A percentile compares a stretch with the other conserved stretches of the same genome.
Evolutionary conservation across 2,888 invertebrate species (phyloP).

Genomic region (Fragum fragum): DNA sequence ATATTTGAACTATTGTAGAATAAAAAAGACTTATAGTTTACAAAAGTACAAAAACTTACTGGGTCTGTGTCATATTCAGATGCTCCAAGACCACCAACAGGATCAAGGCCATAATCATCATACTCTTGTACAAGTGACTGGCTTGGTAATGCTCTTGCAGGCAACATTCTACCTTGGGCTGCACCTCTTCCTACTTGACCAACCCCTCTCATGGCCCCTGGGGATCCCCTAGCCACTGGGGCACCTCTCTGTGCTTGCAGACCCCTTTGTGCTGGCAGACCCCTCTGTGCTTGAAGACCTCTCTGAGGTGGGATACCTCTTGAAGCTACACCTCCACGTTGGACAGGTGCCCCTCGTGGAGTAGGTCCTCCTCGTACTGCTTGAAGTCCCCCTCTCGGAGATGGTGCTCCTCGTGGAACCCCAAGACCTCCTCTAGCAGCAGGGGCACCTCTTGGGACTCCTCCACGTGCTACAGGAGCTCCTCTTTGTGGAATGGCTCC

Average conservation of each 20-base stretch:
- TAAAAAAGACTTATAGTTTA: too few species aligned
- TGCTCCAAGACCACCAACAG: constrained; percentile 17
- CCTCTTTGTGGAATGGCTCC: constrained; percentile 44
- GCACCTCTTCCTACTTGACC: constrained; percentile 4
- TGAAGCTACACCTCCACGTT: not conserved
- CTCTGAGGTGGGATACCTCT: constrained; percentile 18
- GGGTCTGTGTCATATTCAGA: constrained; percentile 33
- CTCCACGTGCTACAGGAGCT: constrained; percentile 45
- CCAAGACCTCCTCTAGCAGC: constrained; percentile 23
- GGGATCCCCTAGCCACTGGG: constrained; percentile 6
- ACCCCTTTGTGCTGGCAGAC: constrained; percentile 44
- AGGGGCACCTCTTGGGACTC: constrained; percentile 46
- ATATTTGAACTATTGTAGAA: too few species aligned
- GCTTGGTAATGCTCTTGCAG: constrained; percentile 35
- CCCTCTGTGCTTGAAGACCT: constrained; percentile 33
- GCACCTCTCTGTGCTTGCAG: constrained; percentile 38
- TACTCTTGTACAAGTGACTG: constrained; percentile 53
- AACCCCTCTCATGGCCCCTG: not conserved
- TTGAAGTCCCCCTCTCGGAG: constrained; percentile 49
- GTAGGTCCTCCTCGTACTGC: constrained; percentile 57
- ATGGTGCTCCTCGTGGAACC: constrained; percentile 34
- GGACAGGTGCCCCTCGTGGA: constrained; percentile 32
- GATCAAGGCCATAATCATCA: constrained; percentile 71
- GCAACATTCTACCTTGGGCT: constrained; percentile 21
- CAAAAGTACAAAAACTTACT: constrained; percentile 15